Evolutionary conservation across 1,140 invertebrate genomes (phyloP), one percentile per base, ranked within the genome.

Genomic region (Heliconius melpomene): DNA sequence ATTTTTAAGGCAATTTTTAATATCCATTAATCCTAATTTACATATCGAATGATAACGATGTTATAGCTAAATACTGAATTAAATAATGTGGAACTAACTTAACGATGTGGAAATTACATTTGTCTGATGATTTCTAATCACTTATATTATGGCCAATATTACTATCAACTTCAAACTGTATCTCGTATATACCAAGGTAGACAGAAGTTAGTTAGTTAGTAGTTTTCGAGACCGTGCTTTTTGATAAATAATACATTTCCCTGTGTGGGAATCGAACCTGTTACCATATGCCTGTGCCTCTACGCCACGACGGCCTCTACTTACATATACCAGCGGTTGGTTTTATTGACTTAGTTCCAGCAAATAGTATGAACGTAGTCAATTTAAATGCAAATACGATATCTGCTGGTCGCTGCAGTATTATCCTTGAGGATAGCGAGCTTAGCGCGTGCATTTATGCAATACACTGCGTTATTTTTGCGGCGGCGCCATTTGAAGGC

Each of bases 321-420:
- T 36, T 7, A 36, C 6, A 7, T 36, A 36, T 46, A 46, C 50
- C 71, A 57, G 3, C n/a, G 40, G 26, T 29, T 23, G 70, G 38
- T 54, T 52, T 36, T 76, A 75, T 72, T 36, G 23, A 76, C 29
- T 29, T 11, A 32, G 72, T 70, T 80, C 75, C 46, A 72, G 77
- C 75, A 77, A 80, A 80, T 29, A 72, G 70, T 60, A 76, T 40
- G 52, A 73, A 7, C 36, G 72, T 74, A 77, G 73, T 79, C 85
- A 83, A 89, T 89, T 86, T 88, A 89, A 89, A 88, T 89, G 87
- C 83, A 86, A 89, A 89, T 88, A 80, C 77, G 78, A 77, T 81
- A 79, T 84, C 79, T 82, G 79, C 70, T 57, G 77, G 81, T 80
- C 82, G 74, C 82, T 74, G 77, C 82, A 57, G 76, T 79, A 73